phyloP scores from a whole-genome alignment of 1,140 invertebrate species.

The Bombus confusus region DNA sequence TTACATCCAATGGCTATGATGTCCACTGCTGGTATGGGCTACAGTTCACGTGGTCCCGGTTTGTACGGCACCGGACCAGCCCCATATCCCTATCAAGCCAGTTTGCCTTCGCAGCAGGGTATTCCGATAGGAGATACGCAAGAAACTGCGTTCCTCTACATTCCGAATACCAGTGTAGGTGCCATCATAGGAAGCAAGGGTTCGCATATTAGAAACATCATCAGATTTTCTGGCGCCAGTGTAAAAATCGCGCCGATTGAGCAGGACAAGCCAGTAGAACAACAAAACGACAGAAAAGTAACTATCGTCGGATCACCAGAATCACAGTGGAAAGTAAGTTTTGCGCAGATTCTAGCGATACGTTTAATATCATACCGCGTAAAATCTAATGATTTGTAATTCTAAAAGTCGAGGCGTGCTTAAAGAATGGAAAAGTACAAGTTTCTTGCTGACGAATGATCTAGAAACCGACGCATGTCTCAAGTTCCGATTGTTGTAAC shows the following conservation, averaged over 20 bases:
- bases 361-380: not conserved
- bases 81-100: constrained; percentile 82
- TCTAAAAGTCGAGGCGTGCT: not conserved
- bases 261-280: constrained; percentile 88
- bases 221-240: constrained; percentile 96
- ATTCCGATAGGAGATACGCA: constrained; percentile 84
- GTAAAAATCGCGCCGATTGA: constrained; percentile 96
- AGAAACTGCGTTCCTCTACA: constrained; percentile 96
- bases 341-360: no score
- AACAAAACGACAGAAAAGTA: constrained; percentile 94
- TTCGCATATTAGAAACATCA: constrained; percentile 97
- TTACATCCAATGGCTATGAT: constrained; percentile 98
- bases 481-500: no score
- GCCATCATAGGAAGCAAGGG: constrained; percentile 99
- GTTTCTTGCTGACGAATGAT: no score
- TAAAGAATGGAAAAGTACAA: no score
- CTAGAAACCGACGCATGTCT: no score
- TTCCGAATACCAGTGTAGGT: constrained; percentile 98
- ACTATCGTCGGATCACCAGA: constrained; percentile 97
- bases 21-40: constrained; percentile 92
- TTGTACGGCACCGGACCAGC: constrained; percentile 83
- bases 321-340: constrained; percentile 95
- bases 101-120: constrained; percentile 78
- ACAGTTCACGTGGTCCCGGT: constrained; percentile 84
- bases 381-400: not conserved